Conservation (phyloP, 2,888 invertebrate species). For the Tuta absoluta region DNA sequence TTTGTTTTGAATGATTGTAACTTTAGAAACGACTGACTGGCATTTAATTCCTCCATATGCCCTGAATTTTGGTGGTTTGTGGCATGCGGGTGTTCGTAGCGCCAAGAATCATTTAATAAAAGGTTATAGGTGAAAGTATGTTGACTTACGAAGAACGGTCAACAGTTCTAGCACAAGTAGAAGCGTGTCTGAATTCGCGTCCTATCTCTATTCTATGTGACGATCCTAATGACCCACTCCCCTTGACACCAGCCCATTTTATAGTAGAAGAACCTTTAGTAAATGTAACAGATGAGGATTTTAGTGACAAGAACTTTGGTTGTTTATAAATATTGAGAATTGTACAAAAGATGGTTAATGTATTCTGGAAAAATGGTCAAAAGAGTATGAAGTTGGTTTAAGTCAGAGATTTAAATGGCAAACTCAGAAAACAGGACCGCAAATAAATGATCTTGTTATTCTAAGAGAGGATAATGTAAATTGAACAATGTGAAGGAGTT, state of each 20-base stretch:
- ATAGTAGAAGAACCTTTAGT: constrained; percentile 28
- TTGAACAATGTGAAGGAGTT: too few species aligned
- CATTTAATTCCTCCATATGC: constrained; percentile 36
- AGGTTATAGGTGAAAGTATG: constrained; percentile 31
- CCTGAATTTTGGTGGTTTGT: constrained; percentile 37
- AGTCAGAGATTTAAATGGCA: constrained; percentile 29
- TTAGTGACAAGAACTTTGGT: too few species aligned
- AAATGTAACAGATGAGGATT: too few species aligned
- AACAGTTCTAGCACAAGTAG: constrained; percentile 35
- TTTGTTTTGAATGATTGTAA: too few species aligned
- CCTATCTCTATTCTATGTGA: constrained; percentile 27
- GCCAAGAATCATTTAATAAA: constrained; percentile 35
- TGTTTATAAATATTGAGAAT: too few species aligned
- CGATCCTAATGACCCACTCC: constrained; percentile 19
- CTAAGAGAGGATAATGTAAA: constrained; percentile 31
- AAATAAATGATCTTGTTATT: constrained; percentile 30
- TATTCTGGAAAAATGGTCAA: constrained; percentile 24
- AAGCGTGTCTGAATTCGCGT: constrained; percentile 40
- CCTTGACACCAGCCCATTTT: constrained; percentile 32
- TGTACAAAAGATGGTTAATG: too few species aligned
- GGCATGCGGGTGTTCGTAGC: constrained; percentile 35
- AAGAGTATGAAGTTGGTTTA: constrained; percentile 23
- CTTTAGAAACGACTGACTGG: constrained; percentile 30
- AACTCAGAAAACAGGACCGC: constrained; percentile 4
- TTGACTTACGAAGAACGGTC: constrained; percentile 36